phyloP scores from a whole-genome alignment of 2,797 vertebrate species.

The Lepus townsendii region DNA sequence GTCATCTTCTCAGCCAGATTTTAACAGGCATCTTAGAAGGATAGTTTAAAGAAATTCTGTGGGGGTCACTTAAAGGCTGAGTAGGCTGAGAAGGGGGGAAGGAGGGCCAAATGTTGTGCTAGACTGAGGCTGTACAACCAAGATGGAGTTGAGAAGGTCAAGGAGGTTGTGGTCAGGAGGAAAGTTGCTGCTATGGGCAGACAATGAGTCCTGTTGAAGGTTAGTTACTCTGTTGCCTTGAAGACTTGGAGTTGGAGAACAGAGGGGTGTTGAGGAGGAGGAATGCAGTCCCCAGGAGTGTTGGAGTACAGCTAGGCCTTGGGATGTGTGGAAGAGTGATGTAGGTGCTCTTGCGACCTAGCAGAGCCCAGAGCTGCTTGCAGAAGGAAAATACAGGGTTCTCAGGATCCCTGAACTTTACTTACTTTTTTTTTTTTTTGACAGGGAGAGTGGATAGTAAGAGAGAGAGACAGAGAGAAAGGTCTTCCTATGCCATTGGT shows the following conservation, averaged over 20 bases:
- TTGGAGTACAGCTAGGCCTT: not conserved
- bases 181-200: not conserved
- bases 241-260: not conserved
- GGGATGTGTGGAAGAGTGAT: not conserved
- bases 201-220: not conserved
- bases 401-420: not conserved
- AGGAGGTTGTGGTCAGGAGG: not conserved
- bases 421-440: no score
- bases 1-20: not conserved
- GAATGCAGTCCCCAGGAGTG: not conserved
- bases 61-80: conserved; percentile 27
- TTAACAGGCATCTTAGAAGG: not conserved
- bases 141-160: not conserved
- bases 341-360: not conserved
- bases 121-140: not conserved
- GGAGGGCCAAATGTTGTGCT: not conserved
- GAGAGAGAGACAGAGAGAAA: no score
- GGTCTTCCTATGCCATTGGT: no score
- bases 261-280: not conserved
- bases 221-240: not conserved
- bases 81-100: not conserved
- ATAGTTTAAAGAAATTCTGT: conserved; percentile 36
- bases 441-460: no score
- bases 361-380: not conserved
- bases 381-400: not conserved